Base-by-base conservation (phyloP, 2,113 vertebrate species). In the Megaleporinus macrocephalus region DNA sequence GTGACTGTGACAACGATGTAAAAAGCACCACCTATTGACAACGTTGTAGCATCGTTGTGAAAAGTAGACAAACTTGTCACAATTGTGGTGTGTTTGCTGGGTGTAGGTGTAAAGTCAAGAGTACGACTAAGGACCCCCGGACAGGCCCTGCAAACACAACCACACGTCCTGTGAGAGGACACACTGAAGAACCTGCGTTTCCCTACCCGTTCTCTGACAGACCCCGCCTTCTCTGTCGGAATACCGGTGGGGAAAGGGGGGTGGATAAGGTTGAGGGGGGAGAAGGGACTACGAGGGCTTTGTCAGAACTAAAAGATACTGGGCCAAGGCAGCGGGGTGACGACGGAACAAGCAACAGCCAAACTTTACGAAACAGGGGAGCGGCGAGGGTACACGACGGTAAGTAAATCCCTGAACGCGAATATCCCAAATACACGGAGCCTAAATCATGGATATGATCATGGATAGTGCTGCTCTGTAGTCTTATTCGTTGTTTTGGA, bases 301-400 rank as follows among this genome's bases (percentile, higher is more conserved):
- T 30, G 62, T 30, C 62, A 65, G 62, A 51, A 30, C 62, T 30
- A 15, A 5, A 6, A 65, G 62, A 65, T 30, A 65, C 26, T 16
- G 13, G 62, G 62, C 62, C 62, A 6, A 65, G 29, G 62, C 26
- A 65, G 62, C 30, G 62, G 26, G 27, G 41, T 44, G 41, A 10
- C 65, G 65, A 68, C 16, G 22, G 30, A 36, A 36, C 15, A 22
- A 68, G 9, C 20, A 11, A 36, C 16, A 18, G 65, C 29, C 16
- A 68, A 36, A 68, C 30, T 68, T 68, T 36, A 36, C 65, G 16
- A 68, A 68, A 68, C 65, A 27, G 65, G n/a, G 15, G 9, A 68
- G 33, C 16, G 12, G 27, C 10, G 5, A 4, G 29, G 30, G 9
- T 2, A 20, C 18, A 36, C 20, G 18, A 68, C 65, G 65, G 65